A percentile compares a stretch with the other conserved stretches of the same genome.
Evolutionary conservation across 2,113 vertebrate genomes (phyloP).

Genomic region (human): GRCh38 chr3:180700501-180701000

Average conservation of each 20-base stretch:
- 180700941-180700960: slow-evolving; percentile 13
- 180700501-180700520: slow-evolving; percentile 34
- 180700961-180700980: neutral
- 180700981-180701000: neutral
- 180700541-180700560: slow-evolving; percentile 53
- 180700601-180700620: slow-evolving; percentile 31
- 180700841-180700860: neutral
- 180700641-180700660: slow-evolving; percentile 29
- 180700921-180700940: neutral
- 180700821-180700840: neutral
- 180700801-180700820: neutral
- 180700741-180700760: neutral
- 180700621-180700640: neutral
- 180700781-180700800: neutral
- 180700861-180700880: neutral
- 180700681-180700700: neutral
- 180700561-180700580: slow-evolving; percentile 55
- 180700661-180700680: slow-evolving; percentile 35
- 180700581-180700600: slow-evolving; percentile 24
- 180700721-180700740: neutral
- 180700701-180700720: neutral
- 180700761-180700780: neutral
- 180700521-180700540: slow-evolving; percentile 37
- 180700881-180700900: neutral
- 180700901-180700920: slow-evolving; percentile 42